Base-by-base conservation (phyloP, 2,113 vertebrate species). In the Rutilus rutilus region DNA sequence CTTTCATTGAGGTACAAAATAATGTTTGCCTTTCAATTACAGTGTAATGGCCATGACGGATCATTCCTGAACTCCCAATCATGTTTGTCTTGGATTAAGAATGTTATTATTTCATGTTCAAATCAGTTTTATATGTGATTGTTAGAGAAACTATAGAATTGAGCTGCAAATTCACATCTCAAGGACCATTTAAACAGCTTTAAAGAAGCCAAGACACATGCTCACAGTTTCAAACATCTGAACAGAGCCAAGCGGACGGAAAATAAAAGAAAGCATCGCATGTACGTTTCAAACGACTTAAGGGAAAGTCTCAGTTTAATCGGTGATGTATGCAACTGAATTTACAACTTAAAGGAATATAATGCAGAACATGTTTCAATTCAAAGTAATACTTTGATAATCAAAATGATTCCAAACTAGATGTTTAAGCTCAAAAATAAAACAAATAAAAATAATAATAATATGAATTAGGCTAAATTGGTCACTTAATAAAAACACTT, bases 11-110 rank as follows among this genome's bases (percentile, higher is more conserved):
- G 86, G 89, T 81, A 91, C 54, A 86, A 94, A 91, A 83, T 90
- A 65, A 85, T 94, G 91, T 94, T 95, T 94, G 92, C 86, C 82
- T 93, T 93, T 88, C 90, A 92, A 85, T 92, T 89, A 91, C 82
- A 79, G 25, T 79, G 87, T 90, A 90, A 92, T 90, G 62, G 87
- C 79, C 80, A 85, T 90, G 87, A 74, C 76, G 71, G 88, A 91
- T 93, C 90, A 92, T 83, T 85, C 83, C 86, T 87, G 88, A 83
- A 90, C 62, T 90, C 89, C 78, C 83, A 90, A 91, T 88, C 86
- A 64, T 82, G 87, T 86, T 87, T 91, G 85, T 85, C 80, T 89
- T 91, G 85, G 84, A 86, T 82, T 71, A 85, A 57, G 90, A 67
- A 50, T 87, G 80, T 76, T 85, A 85, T 77, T 85, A 65, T 76